Evolutionary conservation across 2,888 invertebrate genomes (phyloP).

Genomic region (Deilephila porcellus): DNA sequence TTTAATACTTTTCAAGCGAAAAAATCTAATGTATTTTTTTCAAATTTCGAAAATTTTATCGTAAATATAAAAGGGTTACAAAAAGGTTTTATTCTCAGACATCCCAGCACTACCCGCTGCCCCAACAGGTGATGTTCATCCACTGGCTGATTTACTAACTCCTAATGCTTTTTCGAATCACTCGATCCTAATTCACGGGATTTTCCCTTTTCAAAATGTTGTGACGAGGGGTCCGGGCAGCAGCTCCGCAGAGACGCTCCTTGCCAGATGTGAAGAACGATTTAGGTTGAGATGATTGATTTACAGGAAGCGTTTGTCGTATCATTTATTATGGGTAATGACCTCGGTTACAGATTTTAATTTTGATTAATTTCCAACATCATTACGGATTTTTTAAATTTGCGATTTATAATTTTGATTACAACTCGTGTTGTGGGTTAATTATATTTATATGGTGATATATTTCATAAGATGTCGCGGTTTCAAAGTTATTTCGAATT

Average conservation of each 20-base stretch:
- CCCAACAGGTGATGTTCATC: constrained; percentile 72
- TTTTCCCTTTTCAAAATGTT: constrained; percentile 77
- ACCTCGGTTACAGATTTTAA: constrained; percentile 33
- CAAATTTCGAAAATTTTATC: no score
- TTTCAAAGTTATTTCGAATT: no score
- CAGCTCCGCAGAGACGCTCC: constrained; percentile 60
- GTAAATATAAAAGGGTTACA: background rate
- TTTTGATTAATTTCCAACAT: constrained; percentile 31
- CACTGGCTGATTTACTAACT: constrained; percentile 77
- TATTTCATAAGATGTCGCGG: no score
- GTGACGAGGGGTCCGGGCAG: constrained; percentile 65
- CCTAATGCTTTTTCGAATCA: constrained; percentile 74
- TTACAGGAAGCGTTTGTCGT: constrained; percentile 49
- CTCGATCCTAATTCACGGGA: constrained; percentile 68
- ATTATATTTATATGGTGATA: background rate
- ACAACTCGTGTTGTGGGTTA: background rate
- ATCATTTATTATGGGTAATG: constrained; percentile 57
- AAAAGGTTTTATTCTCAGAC: background rate
- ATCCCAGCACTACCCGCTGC: constrained; percentile 48
- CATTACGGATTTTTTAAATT: background rate
- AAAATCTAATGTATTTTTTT: no score
- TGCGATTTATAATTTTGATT: background rate
- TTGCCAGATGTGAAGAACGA: constrained; percentile 53
- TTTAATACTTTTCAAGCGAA: no score
- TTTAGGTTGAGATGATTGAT: constrained; percentile 69